A percentile compares a stretch with the other conserved stretches of the same genome.
Conservation (phyloP, 2,888 invertebrate genomes). For the Eupithecia exiguata region DNA sequence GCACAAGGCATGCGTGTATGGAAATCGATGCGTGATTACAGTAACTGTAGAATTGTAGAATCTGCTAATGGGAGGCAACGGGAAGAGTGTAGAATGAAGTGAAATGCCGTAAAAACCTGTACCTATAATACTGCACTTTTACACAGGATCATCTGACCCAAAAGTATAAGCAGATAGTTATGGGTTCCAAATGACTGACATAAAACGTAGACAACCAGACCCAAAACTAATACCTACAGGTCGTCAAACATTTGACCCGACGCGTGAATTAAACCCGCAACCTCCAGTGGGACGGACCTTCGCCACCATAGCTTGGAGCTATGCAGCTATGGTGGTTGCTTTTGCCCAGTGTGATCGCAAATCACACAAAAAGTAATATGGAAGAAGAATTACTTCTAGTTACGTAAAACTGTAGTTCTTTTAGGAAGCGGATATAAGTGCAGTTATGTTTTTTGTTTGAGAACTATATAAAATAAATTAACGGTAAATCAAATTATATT, state of each 20-base stretch:
- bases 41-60: conserved; percentile 7
- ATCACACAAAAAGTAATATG: background rate
- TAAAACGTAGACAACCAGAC: background rate
- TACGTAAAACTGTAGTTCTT: background rate
- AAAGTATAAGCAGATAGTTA: too few species aligned
- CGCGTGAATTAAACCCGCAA: background rate
- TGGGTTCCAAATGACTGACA: background rate
- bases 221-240: background rate
- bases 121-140: background rate
- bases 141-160: background rate
- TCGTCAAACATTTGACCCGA: background rate
- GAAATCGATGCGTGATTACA: conserved; percentile 23
- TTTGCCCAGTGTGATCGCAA: background rate
- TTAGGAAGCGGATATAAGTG: background rate
- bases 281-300: background rate
- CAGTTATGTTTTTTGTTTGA: background rate
- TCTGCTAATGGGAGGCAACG: background rate
- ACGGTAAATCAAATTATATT: background rate
- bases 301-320: too few species aligned
- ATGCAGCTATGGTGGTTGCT: background rate
- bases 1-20: conserved; percentile 32
- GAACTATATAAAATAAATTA: background rate
- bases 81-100: background rate
- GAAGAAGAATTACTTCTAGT: background rate
- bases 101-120: background rate